Conservation (phyloP, 2,797 vertebrate species). For the Fistularia tabacaria region DNA sequence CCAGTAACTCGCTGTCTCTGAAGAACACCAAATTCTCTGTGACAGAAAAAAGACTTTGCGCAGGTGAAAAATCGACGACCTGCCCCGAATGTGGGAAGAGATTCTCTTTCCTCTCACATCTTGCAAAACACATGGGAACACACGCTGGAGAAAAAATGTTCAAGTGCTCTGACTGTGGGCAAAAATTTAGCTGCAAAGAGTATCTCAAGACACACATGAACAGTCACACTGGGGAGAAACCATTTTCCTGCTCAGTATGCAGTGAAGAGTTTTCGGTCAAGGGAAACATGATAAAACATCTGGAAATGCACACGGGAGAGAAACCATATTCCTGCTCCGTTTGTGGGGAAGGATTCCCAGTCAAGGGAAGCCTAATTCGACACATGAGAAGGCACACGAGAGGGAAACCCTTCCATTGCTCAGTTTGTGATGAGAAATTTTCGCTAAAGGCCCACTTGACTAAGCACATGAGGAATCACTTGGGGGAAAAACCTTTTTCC, state of each 20-base stretch:
- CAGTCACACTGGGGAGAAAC: constrained; percentile 8
- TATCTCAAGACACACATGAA: too few species aligned
- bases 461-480: constrained; percentile 6
- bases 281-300: background rate
- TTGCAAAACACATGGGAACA: constrained; percentile 6
- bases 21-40: background rate
- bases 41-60: background rate
- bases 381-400: constrained; percentile 5
- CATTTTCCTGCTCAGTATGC: constrained; percentile 1
- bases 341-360: constrained; percentile 1
- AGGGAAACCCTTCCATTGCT: constrained; percentile 1
- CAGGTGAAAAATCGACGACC: background rate
- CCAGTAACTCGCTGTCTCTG: background rate
- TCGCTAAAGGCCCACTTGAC: background rate
- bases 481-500: too few species aligned
- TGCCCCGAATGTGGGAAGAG: constrained; percentile 29
- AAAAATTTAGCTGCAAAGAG: too few species aligned
- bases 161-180: too few species aligned
- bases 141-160: too few species aligned
- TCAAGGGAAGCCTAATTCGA: background rate
- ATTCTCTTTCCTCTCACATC: constrained; percentile 5
- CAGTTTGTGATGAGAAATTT: background rate
- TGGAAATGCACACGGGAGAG: constrained; percentile 1
- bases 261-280: background rate
- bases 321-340: background rate